Percentiles rank a stretch among this genome's conserved stretches.
Evolutionary conservation across 2,797 vertebrate genomes (phyloP).

Genomic region (Pelodytes ibericus): DNA sequence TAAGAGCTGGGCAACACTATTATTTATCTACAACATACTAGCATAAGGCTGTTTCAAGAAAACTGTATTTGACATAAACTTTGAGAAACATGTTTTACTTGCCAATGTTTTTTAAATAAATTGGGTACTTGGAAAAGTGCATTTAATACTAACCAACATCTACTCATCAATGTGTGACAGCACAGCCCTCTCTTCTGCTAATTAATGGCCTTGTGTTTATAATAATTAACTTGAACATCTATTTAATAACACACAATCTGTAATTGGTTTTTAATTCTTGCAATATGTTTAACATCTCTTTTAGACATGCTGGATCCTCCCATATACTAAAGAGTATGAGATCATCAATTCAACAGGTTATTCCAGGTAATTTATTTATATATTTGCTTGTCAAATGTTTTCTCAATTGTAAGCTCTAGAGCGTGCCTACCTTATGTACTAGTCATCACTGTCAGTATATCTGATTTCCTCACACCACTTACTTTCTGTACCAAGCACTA

Average conservation of each 20-base stretch:
- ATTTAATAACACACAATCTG: constrained; percentile 15
- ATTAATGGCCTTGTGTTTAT: constrained; percentile 36
- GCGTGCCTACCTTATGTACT: too few species aligned
- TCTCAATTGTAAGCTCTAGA: too few species aligned
- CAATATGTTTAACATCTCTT: constrained; percentile 6
- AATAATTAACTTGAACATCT: constrained; percentile 30
- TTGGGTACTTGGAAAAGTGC: not conserved
- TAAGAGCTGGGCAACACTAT: too few species aligned
- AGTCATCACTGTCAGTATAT: too few species aligned
- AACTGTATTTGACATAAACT: too few species aligned
- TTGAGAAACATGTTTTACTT: too few species aligned
- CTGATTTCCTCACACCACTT: too few species aligned
- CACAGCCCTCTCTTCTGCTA: not conserved
- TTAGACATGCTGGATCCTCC: not conserved
- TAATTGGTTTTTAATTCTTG: constrained; percentile 23
- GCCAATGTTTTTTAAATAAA: not conserved
- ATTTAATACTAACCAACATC: constrained; percentile 8
- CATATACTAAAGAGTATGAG: not conserved
- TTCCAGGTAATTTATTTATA: too few species aligned
- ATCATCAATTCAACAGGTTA: not conserved
- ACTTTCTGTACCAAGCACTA: too few species aligned
- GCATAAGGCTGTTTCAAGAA: too few species aligned
- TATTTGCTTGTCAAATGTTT: not conserved
- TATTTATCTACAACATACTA: too few species aligned
- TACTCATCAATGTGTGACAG: constrained; percentile 1